Conservation (phyloP, 1,140 invertebrate genomes). For the Bombus pyrosoma region DNA sequence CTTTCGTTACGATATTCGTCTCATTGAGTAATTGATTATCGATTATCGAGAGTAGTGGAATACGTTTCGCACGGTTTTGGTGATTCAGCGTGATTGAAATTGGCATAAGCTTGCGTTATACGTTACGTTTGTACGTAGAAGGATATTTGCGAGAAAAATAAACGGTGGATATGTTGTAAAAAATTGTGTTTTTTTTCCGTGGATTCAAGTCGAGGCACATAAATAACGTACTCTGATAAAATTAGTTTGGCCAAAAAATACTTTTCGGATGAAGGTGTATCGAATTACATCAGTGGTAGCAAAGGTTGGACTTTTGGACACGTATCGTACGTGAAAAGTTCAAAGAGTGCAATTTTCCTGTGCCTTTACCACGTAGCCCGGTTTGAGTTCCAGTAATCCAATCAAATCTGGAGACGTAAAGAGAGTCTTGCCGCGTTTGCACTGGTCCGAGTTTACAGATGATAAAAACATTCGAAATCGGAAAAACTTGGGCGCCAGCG, state of each 20-base stretch:
- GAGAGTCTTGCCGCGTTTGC: not conserved
- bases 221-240: not conserved
- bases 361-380: conserved; percentile 10
- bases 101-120: not conserved
- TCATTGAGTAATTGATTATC: too few relatives aligned
- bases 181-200: not conserved
- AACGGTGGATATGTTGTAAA: not conserved
- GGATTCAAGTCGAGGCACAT: not conserved
- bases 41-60: too few relatives aligned
- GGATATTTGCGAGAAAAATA: too few relatives aligned
- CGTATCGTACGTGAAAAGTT: conserved; percentile 6
- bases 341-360: conserved; percentile 17
- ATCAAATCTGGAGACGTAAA: conserved; percentile 37
- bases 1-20: not conserved
- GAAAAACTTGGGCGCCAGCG: not conserved
- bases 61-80: too few relatives aligned
- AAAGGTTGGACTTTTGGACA: conserved; percentile 2
- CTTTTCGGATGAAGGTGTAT: not conserved
- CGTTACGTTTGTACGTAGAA: not conserved
- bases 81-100: too few relatives aligned
- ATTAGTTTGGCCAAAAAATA: not conserved
- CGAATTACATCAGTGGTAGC: not conserved
- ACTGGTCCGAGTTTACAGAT: conserved; percentile 11
- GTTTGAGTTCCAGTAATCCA: conserved; percentile 31
- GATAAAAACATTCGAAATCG: conserved; percentile 42